Conservation (phyloP, 2,113 vertebrate genomes). For the Callipepla californica region DNA sequence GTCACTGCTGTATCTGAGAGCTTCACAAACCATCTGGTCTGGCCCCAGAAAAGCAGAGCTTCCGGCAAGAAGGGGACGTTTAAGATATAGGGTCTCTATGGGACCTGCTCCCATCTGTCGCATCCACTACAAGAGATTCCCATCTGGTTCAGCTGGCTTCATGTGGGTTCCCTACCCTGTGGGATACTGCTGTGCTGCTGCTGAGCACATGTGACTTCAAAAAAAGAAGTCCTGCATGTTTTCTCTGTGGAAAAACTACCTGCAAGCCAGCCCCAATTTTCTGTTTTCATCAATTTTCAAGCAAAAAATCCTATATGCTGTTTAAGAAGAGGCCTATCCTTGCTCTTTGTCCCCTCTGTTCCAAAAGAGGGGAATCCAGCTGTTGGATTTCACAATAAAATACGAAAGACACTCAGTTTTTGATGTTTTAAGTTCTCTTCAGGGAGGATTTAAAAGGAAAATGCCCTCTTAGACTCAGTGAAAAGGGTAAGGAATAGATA, state of each 20-base stretch:
- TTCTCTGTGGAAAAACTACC: too few relatives aligned
- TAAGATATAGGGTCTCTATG: slow-evolving; percentile 3
- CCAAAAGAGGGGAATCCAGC: not conserved
- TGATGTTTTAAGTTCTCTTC: not conserved
- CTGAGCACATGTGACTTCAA: not conserved
- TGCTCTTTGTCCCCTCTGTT: not conserved
- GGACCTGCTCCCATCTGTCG: slow-evolving; percentile 28
- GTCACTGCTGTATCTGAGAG: rapidly evolving
- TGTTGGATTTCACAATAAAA: not conserved
- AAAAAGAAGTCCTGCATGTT: not conserved
- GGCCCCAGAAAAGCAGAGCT: not conserved
- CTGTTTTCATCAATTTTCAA: not conserved
- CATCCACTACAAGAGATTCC: not conserved
- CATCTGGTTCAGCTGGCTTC: not conserved
- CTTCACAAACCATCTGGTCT: slow-evolving; percentile 4
- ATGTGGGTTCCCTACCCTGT: not conserved
- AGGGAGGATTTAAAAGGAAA: not conserved
- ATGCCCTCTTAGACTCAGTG: not conserved
- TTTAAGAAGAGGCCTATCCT: not conserved
- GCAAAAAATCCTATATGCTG: not conserved
- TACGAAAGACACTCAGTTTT: not conserved
- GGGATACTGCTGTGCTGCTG: not conserved
- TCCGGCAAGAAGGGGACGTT: not conserved
- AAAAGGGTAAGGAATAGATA: not conserved
- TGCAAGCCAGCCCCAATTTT: not conserved